A percentile compares a stretch with the other conserved stretches of the same genome.
Conservation (phyloP, 2,113 vertebrate species). For the Gnathochromis pfefferi region DNA sequence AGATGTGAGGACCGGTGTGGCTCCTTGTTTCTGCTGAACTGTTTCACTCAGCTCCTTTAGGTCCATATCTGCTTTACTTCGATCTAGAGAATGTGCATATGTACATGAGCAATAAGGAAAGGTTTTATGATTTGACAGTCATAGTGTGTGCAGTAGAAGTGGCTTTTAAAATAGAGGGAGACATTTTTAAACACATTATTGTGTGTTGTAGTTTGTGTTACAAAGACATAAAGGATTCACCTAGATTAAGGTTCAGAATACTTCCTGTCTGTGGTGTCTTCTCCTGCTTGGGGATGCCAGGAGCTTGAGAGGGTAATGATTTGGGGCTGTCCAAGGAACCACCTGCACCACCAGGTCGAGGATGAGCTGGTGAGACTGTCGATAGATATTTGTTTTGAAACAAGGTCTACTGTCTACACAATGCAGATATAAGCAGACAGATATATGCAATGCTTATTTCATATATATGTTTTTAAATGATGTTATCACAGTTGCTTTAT, state of each 20-base stretch:
- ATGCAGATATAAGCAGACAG: background rate
- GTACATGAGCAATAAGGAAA: background rate
- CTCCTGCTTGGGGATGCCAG: conserved; percentile 80
- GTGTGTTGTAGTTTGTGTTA: background rate
- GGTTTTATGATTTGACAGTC: background rate
- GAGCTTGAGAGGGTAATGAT: conserved; percentile 82
- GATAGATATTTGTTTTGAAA: background rate
- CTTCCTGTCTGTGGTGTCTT: conserved; percentile 83
- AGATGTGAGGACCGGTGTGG: conserved; percentile 80
- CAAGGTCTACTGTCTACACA: background rate
- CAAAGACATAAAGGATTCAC: conserved; percentile 62
- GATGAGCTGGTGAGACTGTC: conserved; percentile 79
- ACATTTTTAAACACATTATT: background rate
- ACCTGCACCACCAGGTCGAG: conserved; percentile 77
- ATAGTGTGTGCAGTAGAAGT: background rate
- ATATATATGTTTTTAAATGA: background rate
- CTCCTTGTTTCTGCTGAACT: conserved; percentile 84
- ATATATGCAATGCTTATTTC: background rate
- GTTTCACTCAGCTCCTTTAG: conserved; percentile 92
- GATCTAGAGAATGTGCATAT: conserved; percentile 67
- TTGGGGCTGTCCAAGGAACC: conserved; percentile 85
- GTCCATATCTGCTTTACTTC: conserved; percentile 98
- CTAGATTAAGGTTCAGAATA: conserved; percentile 96
- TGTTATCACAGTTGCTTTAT: background rate
- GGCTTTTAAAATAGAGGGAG: background rate